Evolutionary conservation across 2,113 vertebrate species (phyloP), one percentile per base, ranked within the genome.

Genomic region (Sinocyclocheilus anophthalmus): DNA sequence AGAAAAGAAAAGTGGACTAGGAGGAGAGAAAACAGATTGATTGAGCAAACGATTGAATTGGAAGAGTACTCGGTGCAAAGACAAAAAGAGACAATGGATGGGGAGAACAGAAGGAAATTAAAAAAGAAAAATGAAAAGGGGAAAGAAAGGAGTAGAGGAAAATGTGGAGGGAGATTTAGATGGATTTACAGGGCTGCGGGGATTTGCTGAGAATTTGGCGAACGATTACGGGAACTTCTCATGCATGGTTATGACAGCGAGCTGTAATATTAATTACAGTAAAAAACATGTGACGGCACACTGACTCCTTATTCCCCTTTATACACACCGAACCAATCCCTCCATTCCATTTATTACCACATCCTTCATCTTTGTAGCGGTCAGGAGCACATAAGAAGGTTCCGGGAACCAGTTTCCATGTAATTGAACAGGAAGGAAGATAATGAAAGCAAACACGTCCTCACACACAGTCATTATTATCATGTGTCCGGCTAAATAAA

Each of bases 221-320:
- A 88, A 90, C 92, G 91, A 92, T 93, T 94, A 94, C 85, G 89
- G 91, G 88, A 92, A 95, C 93, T 91, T 91, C 92, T 94, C 92
- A 93, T 93, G 93, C 85, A 89, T 87, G 79, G 90, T 88, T 87
- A 88, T 91, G 90, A 93, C 89, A 88, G 89, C 90, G 92, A 95
- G 93, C 93, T 93, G 93, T 91, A 92, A 90, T 91, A 93, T 93
- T 95, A 94, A 95, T 95, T 94, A 94, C 92, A 94, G 93, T 92
- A 83, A 84, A 85, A 48, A 89, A 76, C 84, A 83, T 82, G 80
- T 73, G 33, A 50, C 83, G 59, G 70, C 67, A 59, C 87, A 75
- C 85, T 81, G 88, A 86, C 33, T n/a, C 87, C 76, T 63, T 86
- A 88, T 88, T 90, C 87, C 24, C 59, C 24, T 16, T 67, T 30